Evolutionary conservation across 92 coral and sea anemone genomes (phyloP).

Genomic region (Phenganax marumi): DNA sequence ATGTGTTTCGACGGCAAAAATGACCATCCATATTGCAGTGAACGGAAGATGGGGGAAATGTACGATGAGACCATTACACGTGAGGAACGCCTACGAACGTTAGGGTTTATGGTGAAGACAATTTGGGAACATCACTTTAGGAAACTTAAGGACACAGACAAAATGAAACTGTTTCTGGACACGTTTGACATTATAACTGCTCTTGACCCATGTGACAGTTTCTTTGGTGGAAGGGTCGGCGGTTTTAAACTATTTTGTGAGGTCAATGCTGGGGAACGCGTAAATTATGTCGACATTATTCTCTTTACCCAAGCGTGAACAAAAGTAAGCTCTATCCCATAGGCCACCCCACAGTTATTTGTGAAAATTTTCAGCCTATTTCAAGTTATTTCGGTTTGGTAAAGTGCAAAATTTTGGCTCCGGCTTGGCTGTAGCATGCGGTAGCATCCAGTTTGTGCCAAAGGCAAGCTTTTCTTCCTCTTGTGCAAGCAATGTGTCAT

Average conservation of each 20-base stretch:
- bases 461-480: neutral
- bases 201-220: conserved; percentile 28
- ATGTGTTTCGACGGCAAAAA: conserved; percentile 25
- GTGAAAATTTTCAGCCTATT: neutral
- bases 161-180: no score
- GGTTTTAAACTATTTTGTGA: no score
- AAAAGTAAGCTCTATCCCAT: conserved; percentile 39
- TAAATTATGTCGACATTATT: conserved; percentile 14
- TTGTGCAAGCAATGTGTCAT: conserved; percentile 29
- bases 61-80: conserved; percentile 37
- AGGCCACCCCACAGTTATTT: conserved; percentile 42
- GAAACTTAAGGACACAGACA: conserved; percentile 19
- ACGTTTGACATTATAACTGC: conserved; percentile 41
- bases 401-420: conserved; percentile 24
- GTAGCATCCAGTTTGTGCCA: neutral
- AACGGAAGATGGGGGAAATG: conserved; percentile 21
- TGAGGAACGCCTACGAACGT: conserved; percentile 20
- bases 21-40: conserved; percentile 16
- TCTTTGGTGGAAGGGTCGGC: conserved; percentile 38
- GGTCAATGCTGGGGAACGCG: conserved; percentile 37
- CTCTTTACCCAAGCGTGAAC: conserved; percentile 50
- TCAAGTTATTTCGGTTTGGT: conserved; percentile 31
- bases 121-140: conserved; percentile 60
- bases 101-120: conserved; percentile 38
- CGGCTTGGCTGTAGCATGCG: conserved; percentile 9